phyloP scores from a whole-genome alignment of 2,797 vertebrate species.

The Prionace glauca region DNA sequence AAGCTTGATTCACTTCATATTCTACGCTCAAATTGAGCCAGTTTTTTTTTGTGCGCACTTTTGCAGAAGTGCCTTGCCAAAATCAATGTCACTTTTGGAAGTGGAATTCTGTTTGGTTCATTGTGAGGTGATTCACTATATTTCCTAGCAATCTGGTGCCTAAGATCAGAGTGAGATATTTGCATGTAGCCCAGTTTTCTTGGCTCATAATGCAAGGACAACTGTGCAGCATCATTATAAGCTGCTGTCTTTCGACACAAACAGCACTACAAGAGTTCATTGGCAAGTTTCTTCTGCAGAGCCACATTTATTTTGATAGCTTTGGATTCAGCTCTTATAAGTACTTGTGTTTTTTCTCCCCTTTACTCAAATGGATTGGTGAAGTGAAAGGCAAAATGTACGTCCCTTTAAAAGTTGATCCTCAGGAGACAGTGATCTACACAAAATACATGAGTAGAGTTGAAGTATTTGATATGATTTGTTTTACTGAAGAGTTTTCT shows the following conservation, averaged over 20 bases:
- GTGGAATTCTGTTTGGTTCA: background rate
- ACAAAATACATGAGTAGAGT: background rate
- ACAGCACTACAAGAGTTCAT: background rate
- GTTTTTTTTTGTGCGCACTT: background rate
- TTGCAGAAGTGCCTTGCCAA: too few species aligned
- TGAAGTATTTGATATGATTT: constrained; percentile 16
- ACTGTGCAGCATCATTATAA: background rate
- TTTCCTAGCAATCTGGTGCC: background rate
- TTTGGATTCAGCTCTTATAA: background rate
- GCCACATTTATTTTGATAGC: background rate
- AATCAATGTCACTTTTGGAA: background rate
- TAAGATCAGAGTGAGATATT: background rate
- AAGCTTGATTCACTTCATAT: background rate
- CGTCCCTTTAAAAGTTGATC: constrained; percentile 2
- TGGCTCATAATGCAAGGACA: background rate
- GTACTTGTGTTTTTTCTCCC: background rate
- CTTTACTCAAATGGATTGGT: constrained; percentile 15
- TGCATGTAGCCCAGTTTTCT: background rate
- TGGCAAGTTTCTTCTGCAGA: background rate
- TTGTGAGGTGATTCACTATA: background rate
- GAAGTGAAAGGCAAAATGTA: background rate
- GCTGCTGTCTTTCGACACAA: background rate
- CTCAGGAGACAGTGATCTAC: background rate
- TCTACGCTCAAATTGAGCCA: constrained; percentile 7
- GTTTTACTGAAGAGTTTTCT: background rate